Evolutionary conservation across 2,888 invertebrate genomes (phyloP).

Genomic region (Lamellibrachia satsuma): DNA sequence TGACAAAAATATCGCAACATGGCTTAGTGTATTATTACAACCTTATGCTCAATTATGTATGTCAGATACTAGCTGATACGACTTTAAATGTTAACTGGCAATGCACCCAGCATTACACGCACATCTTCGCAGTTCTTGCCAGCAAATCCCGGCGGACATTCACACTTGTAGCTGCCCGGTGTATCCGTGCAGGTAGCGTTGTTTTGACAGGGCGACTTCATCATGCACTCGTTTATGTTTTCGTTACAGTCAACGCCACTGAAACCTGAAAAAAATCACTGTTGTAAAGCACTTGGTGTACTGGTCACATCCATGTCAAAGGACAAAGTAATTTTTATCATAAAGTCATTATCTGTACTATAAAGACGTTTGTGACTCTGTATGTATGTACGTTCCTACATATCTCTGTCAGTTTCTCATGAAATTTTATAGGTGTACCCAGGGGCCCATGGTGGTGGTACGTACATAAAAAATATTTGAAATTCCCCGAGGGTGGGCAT

Average conservation of each 20-base stretch:
- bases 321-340: no score
- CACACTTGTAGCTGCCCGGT: constrained; percentile 76
- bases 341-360: no score
- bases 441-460: no score
- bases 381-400: no score
- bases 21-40: not conserved
- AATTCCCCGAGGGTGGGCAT: no score
- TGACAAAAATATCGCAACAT: no score
- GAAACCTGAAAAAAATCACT: not conserved
- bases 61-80: not conserved
- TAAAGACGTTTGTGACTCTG: no score
- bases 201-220: not conserved
- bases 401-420: no score
- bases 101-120: not conserved
- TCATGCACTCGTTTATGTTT: not conserved
- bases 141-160: constrained; percentile 85
- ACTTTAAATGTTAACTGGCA: not conserved
- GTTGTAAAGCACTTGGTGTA: not conserved
- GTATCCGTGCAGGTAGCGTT: not conserved
- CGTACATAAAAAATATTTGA: no score
- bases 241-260: not conserved
- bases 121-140: constrained; percentile 79
- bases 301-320: not conserved
- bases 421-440: no score
- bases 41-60: not conserved